These are phyloP conservation scores for Danio choprae DNA, from an alignment of 2,797 vertebrate species.

Conservation along the genomic window DNA sequence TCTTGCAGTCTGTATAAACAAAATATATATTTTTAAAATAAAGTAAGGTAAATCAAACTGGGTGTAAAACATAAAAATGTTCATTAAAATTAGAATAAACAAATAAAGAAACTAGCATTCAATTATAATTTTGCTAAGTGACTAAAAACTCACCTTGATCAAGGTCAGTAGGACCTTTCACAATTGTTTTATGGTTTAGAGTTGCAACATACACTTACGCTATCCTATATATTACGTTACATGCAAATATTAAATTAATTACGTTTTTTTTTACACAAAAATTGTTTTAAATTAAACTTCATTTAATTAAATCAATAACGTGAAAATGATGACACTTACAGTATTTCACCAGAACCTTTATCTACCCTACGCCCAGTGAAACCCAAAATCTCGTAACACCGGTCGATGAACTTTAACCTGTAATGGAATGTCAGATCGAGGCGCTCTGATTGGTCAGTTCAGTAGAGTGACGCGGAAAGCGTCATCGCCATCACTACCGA, in stretches of 20 bases:
- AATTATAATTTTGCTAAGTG: no score
- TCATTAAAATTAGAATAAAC: no score
- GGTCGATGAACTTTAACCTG: conserved; percentile 23
- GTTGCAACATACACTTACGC: not conserved
- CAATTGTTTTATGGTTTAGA: not conserved
- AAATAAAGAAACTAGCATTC: no score
- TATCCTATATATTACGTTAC: not conserved
- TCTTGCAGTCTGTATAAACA: not conserved
- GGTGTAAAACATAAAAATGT: not conserved
- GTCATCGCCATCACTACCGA: conserved; percentile 1
- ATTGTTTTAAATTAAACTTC: not conserved
- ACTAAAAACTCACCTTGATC: not conserved
- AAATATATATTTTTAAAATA: not conserved
- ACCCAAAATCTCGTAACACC: not conserved
- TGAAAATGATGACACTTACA: not conserved
- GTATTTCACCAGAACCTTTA: not conserved
- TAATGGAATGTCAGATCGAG: not conserved
- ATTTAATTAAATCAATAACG: not conserved
- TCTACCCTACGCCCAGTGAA: no score
- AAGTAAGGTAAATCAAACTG: not conserved
- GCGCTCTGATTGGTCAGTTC: conserved; percentile 22
- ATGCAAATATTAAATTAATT: no score
- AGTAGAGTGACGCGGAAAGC: not conserved
- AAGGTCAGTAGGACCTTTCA: not conserved
- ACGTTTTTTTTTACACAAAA: not conserved